Percentiles rank a stretch among this genome's conserved stretches.
phyloP scores from a whole-genome alignment of 2,113 vertebrate genomes.

The Sinocyclocheilus anshuiensis region DNA sequence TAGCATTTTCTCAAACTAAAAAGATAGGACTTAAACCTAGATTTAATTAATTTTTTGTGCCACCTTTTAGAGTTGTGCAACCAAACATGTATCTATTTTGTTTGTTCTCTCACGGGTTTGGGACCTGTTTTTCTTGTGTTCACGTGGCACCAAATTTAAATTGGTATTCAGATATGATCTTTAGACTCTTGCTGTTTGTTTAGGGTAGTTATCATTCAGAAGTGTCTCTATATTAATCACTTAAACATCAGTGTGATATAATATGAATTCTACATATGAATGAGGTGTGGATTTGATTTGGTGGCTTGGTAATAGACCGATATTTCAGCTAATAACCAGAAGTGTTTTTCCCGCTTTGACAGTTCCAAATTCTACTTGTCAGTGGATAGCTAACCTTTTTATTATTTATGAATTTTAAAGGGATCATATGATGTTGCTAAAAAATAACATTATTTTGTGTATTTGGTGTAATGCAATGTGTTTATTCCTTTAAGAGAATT shows the following conservation, averaged over 20 bases:
- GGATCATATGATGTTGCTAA: no score
- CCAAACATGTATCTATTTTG: background rate
- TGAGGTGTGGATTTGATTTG: background rate
- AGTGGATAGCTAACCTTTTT: no score
- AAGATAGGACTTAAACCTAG: background rate
- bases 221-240: background rate
- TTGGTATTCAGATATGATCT: no score
- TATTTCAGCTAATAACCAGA: background rate
- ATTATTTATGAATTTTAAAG: background rate
- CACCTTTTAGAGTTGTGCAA: background rate
- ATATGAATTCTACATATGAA: no score
- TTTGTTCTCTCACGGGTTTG: background rate
- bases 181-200: background rate
- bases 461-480: no score
- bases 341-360: background rate
- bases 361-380: background rate
- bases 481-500: no score
- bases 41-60: background rate
- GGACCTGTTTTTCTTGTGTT: background rate
- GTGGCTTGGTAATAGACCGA: background rate
- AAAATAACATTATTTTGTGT: no score
- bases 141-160: background rate
- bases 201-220: no score
- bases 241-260: background rate
- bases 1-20: slow-evolving; percentile 1